Evolutionary conservation across 2,797 vertebrate species (phyloP), one percentile per base, ranked within the genome.

Genomic region (Aviceda leuphotes): DNA sequence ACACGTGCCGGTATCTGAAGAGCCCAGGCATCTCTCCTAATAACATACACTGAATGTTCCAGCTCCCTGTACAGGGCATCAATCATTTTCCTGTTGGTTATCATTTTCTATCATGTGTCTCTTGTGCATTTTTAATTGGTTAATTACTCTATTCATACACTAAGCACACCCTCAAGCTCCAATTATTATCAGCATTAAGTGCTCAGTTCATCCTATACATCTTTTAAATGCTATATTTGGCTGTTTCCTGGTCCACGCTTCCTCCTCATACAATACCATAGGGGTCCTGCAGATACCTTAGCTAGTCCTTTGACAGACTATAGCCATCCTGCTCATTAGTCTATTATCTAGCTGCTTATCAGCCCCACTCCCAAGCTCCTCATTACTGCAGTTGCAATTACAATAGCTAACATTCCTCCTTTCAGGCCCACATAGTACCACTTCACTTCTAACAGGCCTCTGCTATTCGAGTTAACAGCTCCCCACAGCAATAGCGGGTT

Each of bases 81-180:
- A 93, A 87, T 97, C 95, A 96, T 90, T 93, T 95, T 96, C 80
- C 96, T 92, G 92, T 93, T 96, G 95, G 73, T 96, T 96, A 95
- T 95, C 92, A 73, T 73, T 96, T 89, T 59, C 93, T 80, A 96
- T 94, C 93, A 86, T 84, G 95, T 10, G 66, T 90, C 96, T 96
- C 96, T 31, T 55, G 96, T 94, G 96, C 94, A 89, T 96, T 94
- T 97, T 96, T 97, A 97, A 95, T 97, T 96, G 95, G 92, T 94
- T 96, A 96, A 97, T 97, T 96, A 97, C 96, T 97, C 93, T 93
- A 89, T 96, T 95, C 96, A 50, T 89, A 94, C 82, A 95, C 88
- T 66, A 84, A 96, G 94, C 94, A 93, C 94, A 96, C 88, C 88
- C 93, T 94, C 92, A 68, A 92, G 92, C 93, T 79, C 58, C 94